Base-by-base conservation (phyloP, 2,797 vertebrate species). In the Crenuchus spilurus region DNA sequence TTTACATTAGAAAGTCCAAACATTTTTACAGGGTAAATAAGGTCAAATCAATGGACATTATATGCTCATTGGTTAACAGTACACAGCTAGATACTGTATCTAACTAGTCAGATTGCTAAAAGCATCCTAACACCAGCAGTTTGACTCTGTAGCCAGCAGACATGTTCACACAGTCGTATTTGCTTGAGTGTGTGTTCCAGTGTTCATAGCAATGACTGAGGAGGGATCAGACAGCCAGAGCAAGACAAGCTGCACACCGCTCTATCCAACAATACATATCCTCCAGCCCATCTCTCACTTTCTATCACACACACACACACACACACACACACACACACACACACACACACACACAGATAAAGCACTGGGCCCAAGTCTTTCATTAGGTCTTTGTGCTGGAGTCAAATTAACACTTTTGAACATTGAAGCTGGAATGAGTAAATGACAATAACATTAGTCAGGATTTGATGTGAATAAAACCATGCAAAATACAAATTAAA, bases 241-340 rank as follows among this genome's bases (percentile, higher is more conserved):
- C 37, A 41, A 61, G 58, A 61, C 58, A 61, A 42, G 58, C 37
- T 41, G 35, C 58, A 62, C 13, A 62, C 13, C 3, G 24, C 58
- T 62, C 35, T 26, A 26, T 42, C 35, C 58, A 61, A 41, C 58
- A 62, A 35, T 42, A 41, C 24, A 62, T 62, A 66, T 65, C 61
- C 69, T 61, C 61, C 69, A 44, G 61, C 33, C 39, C 16, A n/a
- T 13, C 68, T 60, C 18, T 65, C 67, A 48, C 51, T 54, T 7
- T 30, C 51, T 30, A 18, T 24, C 46, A 9, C 49, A 64, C 30
- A 44, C 22, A 20, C 18, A 22, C 42, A 54, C 4, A 54, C 37
- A 26, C 35, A 41, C 48, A 18, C 44, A 48, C 44, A 18, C 44
- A 48, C 16, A 18, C 44, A 49, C 48, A 49, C 48, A 49, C 5